Evolutionary conservation across 2,888 invertebrate genomes (phyloP).

Genomic region (Tanaodytes sp.): DNA sequence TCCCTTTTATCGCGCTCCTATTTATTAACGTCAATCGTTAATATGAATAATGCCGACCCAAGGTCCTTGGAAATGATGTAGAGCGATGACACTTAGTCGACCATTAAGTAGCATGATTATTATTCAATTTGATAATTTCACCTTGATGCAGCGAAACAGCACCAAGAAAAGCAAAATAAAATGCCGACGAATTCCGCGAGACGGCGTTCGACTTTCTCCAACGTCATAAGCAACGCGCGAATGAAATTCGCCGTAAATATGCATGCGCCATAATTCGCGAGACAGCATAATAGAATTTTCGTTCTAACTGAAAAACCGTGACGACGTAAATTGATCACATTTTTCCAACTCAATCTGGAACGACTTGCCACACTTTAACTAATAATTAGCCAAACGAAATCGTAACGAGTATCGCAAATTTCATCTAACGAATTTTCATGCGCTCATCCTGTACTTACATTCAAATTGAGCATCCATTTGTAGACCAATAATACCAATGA

Average conservation of each 20-base stretch:
- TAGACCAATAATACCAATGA: too few relatives aligned
- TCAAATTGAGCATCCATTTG: too few relatives aligned
- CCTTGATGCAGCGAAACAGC: too few relatives aligned
- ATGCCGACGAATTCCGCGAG: conserved; percentile 34
- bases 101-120: too few relatives aligned
- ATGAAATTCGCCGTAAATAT: conserved; percentile 41
- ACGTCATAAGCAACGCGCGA: conserved; percentile 40
- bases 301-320: conserved; percentile 49
- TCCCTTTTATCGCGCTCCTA: too few relatives aligned
- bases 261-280: conserved; percentile 37
- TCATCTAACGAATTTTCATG: conserved; percentile 40
- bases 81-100: too few relatives aligned
- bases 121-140: too few relatives aligned
- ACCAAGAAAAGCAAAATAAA: conserved; percentile 31
- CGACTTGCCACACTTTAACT: conserved; percentile 31
- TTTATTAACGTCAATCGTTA: too few relatives aligned
- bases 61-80: too few relatives aligned
- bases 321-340: conserved; percentile 49
- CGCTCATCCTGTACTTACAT: conserved; percentile 8
- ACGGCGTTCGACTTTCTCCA: conserved; percentile 47
- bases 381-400: conserved; percentile 43
- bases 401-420: conserved; percentile 30
- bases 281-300: conserved; percentile 46
- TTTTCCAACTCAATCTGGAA: conserved; percentile 39
- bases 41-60: too few relatives aligned